Evolutionary conservation across 2,797 vertebrate genomes (phyloP), one percentile per base, ranked within the genome.

Genomic region (Microctenopoma steveboyesi): DNA sequence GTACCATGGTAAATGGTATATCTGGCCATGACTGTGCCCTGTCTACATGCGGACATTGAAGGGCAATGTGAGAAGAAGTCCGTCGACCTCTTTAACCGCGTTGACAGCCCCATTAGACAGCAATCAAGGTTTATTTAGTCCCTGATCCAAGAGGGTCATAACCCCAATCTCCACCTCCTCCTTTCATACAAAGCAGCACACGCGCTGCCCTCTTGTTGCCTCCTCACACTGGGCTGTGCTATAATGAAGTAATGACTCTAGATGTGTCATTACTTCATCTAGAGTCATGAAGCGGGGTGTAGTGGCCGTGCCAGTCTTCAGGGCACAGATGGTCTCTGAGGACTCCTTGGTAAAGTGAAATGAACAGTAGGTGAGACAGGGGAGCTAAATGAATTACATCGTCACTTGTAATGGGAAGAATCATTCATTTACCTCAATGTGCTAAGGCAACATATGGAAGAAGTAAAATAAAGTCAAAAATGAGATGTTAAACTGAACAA

Each of bases 41-140:
- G 27, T 30, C 7, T 40, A 39, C 49, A 18, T 0, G 1, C 13
- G 28, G 18, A 65, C 42, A 35, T 0, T n/a, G 42, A 70, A 15
- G 42, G 33, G 35, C 35, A 40, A 30, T 18, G 33, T 35, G 28
- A n/a, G 40, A 22, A 42, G 46, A 59, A 43, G 74, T 60, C 37
- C 9, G 12, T 39, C 1, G 2, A 25, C 49, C 54, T 63, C 66
- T 30, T 27, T 35, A 4, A 67, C 64, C 54, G 33, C 25, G 25
- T 33, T 59, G 68, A 81, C 28, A 60, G 57, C 52, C 25, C 51
- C 25, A 54, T 72, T 69, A 72, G 51, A 39, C 56, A 57, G 30
- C 54, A 47, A 56, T 11, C 40, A 35, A 72, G 49, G 27, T 66
- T 74, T 25, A 52, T 45, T 74, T 40, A 54, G 28, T 35, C 43